phyloP scores from a whole-genome alignment of 2,888 invertebrate genomes.

The Sussaba pulchella region DNA sequence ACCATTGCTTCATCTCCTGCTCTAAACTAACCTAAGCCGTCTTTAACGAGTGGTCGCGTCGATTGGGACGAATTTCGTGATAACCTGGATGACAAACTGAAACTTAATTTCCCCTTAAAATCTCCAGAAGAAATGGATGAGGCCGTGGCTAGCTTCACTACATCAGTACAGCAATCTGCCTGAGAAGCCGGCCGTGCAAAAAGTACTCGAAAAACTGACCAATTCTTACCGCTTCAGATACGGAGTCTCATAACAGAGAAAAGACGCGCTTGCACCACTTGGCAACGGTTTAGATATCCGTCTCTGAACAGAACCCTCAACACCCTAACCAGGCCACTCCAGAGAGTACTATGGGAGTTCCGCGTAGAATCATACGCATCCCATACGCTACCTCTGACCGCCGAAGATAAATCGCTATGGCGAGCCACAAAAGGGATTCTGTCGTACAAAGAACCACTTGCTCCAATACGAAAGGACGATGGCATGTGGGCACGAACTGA shows the following conservation, averaged over 20 bases:
- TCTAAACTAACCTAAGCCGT: constrained; percentile 49
- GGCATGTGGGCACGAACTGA: constrained; percentile 67
- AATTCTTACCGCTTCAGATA: constrained; percentile 50
- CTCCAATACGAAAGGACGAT: constrained; percentile 61
- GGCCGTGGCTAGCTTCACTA: constrained; percentile 56
- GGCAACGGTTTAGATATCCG: constrained; percentile 56
- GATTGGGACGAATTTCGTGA: constrained; percentile 61
- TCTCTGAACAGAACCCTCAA: constrained; percentile 42
- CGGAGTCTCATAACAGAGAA: constrained; percentile 63
- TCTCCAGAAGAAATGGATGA: constrained; percentile 61
- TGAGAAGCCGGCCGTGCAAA: too few relatives aligned
- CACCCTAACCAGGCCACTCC: constrained; percentile 46
- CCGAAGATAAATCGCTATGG: constrained; percentile 68
- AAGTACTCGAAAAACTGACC: too few relatives aligned
- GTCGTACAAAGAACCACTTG: constrained; percentile 42
- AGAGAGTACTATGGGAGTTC: constrained; percentile 13
- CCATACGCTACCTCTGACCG: constrained; percentile 46
- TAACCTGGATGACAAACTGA: constrained; percentile 50
- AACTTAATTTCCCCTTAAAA: constrained; percentile 54
- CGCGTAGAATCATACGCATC: constrained; percentile 42
- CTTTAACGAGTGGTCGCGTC: constrained; percentile 52
- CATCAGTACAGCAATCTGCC: constrained; percentile 60
- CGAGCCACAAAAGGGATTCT: constrained; percentile 68
- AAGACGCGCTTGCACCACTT: constrained; percentile 63
- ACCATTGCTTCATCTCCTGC: constrained; percentile 57